These are phyloP conservation scores for Monodelphis domestica DNA, from an alignment of 2,797 vertebrate species.

Conservation along the genomic window DNA sequence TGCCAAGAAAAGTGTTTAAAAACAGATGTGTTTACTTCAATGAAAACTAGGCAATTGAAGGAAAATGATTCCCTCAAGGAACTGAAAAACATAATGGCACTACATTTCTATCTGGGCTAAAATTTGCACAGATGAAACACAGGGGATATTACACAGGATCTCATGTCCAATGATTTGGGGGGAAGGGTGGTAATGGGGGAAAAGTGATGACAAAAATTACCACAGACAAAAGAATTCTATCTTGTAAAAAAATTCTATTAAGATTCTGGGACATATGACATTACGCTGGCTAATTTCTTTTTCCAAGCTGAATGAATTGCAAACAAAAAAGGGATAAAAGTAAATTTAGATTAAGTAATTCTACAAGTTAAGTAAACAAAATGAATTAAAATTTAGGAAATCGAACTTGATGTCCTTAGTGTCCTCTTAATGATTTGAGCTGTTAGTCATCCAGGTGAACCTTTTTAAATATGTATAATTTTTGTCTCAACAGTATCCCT, in stretches of 20 bases:
- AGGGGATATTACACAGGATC: conserved; percentile 55
- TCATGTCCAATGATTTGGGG: conserved; percentile 62
- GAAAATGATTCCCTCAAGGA: conserved; percentile 71
- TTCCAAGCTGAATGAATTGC: conserved; percentile 52
- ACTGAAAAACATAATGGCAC: conserved; percentile 59
- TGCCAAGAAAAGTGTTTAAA: conserved; percentile 58
- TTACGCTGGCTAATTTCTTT: conserved; percentile 50
- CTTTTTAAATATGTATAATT: conserved; percentile 63
- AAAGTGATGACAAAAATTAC: conserved; percentile 62
- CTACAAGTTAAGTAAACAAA: conserved; percentile 63
- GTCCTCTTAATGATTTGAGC: conserved; percentile 53
- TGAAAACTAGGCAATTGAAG: conserved; percentile 71
- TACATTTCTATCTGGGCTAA: conserved; percentile 74
- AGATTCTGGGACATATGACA: conserved; percentile 53
- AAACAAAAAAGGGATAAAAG: conserved; percentile 55
- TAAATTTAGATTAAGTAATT: conserved; percentile 61
- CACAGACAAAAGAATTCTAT: conserved; percentile 53
- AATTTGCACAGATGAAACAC: conserved; percentile 68
- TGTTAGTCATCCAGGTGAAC: conserved; percentile 64
- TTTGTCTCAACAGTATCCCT: conserved; percentile 69
- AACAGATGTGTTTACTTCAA: conserved; percentile 75
- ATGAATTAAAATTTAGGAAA: conserved; percentile 56
- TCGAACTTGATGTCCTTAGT: conserved; percentile 49
- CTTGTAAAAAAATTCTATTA: conserved; percentile 3
- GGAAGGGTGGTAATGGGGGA: neutral